Evolutionary conservation across 2,113 vertebrate genomes (phyloP), one percentile per base, ranked within the genome.

Genomic region (Poeciliopsis retropinna): DNA sequence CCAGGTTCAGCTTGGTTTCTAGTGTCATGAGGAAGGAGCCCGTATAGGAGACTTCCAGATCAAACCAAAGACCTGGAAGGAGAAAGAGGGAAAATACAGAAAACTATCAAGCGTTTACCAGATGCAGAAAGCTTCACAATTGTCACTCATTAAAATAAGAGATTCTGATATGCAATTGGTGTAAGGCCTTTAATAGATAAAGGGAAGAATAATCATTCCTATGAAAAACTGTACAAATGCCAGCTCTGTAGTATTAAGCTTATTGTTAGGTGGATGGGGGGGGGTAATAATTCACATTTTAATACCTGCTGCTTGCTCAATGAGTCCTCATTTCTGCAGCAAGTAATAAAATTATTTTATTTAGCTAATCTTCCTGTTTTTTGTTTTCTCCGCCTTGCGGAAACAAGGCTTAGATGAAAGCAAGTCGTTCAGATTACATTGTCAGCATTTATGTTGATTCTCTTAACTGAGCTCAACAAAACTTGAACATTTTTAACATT

Each of bases 1-100:
- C 96, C 92, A 99, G 94, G 94, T 99, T 99, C 97, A 99, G 97
- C 95, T 99, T 99, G 83, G 97, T 99, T 94, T 99, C 96, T 4
- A 99, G 92, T 9, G 96, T 99, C 98, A 99, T 99, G 64, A 98
- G 95, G 93, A 99, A 99, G 81, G 97, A 99, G 67, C 98, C 97
- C 7, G 94, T 95, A 92, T 98, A 99, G 80, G 96, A 97, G 83
- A 98, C 94, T 86, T 99, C 97, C 93, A 99, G 93, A 92, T 99
- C 96, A 82, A 98, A 96, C 98, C 98, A 99, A 60, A 99, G 94
- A 83, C 98, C 98, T 99, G 83, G 6, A 88, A 62, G 64, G 51
- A 74, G 44, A 65, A 6, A 22, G 1, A 76, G 17, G 62, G 51
- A 73, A 11, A 13, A 12, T 51, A 25, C 62, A 10, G 51, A 57